These are phyloP conservation scores for Nothocercus nigrocapillus DNA, from an alignment of 2,113 vertebrate species.

Conservation along the genomic window DNA sequence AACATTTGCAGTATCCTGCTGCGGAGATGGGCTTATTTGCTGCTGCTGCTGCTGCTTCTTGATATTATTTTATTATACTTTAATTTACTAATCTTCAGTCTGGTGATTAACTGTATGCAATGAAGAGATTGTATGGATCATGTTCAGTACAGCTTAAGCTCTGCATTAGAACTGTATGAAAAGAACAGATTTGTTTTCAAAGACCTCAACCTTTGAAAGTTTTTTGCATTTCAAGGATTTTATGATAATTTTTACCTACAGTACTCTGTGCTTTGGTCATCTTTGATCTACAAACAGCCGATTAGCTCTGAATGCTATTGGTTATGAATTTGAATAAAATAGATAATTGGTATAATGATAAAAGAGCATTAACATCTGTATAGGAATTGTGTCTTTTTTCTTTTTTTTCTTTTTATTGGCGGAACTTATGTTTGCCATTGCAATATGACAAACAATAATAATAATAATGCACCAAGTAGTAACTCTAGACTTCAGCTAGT, in stretches of 20 bases:
- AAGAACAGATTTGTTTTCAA: neutral
- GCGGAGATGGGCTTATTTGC: constrained; percentile 28
- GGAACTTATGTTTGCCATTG: neutral
- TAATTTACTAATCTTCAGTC: constrained; percentile 29
- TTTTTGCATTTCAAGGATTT: neutral
- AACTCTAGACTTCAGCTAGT: neutral
- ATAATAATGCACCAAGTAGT: neutral
- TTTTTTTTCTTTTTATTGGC: neutral
- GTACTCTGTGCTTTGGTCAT: neutral
- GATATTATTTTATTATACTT: constrained; percentile 12
- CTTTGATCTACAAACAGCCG: neutral
- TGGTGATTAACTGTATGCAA: neutral
- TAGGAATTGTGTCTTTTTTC: neutral
- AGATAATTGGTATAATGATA: neutral
- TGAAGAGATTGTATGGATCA: neutral
- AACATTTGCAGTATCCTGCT: constrained; percentile 26
- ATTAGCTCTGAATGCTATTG: neutral
- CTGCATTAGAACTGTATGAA: neutral
- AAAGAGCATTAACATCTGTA: neutral
- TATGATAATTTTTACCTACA: neutral
- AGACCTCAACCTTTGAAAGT: neutral
- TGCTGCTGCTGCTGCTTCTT: neutral
- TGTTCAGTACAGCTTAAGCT: neutral
- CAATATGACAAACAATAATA: neutral
- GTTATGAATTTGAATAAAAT: neutral